Evolutionary conservation across 2,113 vertebrate species (phyloP).

Genomic region (Platichthys flesus): DNA sequence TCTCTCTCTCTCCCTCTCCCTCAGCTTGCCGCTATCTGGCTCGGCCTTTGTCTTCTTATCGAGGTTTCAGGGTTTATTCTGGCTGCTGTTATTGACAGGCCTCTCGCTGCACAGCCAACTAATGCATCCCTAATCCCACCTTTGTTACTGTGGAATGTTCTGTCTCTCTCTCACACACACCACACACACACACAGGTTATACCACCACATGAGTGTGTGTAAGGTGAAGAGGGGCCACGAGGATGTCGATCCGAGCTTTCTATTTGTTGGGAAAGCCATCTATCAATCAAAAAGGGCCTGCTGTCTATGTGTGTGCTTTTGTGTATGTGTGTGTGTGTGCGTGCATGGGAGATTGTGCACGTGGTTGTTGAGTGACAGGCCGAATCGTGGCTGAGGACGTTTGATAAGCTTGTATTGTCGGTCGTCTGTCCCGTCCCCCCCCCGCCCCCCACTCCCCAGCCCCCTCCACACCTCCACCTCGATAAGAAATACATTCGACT

Average conservation of each 20-base stretch:
- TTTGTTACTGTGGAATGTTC: conserved; percentile 97
- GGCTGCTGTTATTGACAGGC: conserved; percentile 96
- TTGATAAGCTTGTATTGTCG: conserved; percentile 99
- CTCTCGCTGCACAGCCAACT: conserved; percentile 93
- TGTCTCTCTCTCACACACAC: conserved; percentile 21
- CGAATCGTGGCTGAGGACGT: conserved; percentile 97
- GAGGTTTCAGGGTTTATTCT: conserved; percentile 97
- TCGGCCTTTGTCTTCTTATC: conserved; percentile 98
- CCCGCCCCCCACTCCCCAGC: conserved; percentile 39
- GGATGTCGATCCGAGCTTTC: conserved; percentile 97
- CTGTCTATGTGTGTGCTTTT: conserved; percentile 38
- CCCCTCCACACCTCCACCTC: conserved; percentile 83
- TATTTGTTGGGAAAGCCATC: conserved; percentile 97
- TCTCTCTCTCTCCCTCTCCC: conserved; percentile 78
- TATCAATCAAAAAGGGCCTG: conserved; percentile 92
- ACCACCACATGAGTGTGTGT: conserved; percentile 72
- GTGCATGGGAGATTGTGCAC: conserved; percentile 50
- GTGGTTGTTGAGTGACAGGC: conserved; percentile 93
- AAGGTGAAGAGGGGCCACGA: conserved; percentile 85
- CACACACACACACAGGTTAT: conserved; percentile 20
- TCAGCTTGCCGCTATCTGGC: conserved; percentile 72
- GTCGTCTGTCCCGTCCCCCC: conserved; percentile 52
- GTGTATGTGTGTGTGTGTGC: conserved; percentile 13
- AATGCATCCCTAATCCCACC: conserved; percentile 99
- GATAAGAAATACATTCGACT: conserved; percentile 99